phyloP scores from a whole-genome alignment of 2,113 vertebrate species.

The Tautogolabrus adspersus region DNA sequence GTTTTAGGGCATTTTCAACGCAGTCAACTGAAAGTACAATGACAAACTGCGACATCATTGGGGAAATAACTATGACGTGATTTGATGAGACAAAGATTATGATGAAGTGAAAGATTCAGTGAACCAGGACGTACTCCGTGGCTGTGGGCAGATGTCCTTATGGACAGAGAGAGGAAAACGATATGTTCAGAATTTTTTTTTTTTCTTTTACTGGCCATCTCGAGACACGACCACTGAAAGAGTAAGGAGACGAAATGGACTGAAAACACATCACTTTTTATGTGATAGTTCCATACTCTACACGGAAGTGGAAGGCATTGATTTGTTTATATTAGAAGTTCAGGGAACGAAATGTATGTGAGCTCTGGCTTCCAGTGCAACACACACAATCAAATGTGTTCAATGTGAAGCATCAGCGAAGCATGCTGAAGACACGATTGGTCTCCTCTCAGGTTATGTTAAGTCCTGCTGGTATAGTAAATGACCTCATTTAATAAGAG shows the following conservation, averaged over 20 bases:
- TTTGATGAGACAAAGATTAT: slow-evolving; percentile 80
- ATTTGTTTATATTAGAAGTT: background rate
- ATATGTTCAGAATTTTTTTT: slow-evolving; percentile 50
- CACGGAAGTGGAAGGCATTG: slow-evolving; percentile 15
- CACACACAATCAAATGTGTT: slow-evolving; percentile 36
- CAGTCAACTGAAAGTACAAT: slow-evolving; percentile 68
- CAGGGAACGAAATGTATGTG: background rate
- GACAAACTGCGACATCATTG: slow-evolving; percentile 71
- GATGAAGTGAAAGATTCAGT: slow-evolving; percentile 76
- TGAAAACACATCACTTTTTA: slow-evolving; percentile 16
- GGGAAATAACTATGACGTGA: slow-evolving; percentile 74
- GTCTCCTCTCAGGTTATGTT: slow-evolving; percentile 56
- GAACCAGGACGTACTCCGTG: slow-evolving; percentile 68
- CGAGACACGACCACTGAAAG: slow-evolving; percentile 5
- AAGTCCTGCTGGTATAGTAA: slow-evolving; percentile 59
- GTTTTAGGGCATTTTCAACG: slow-evolving; percentile 71
- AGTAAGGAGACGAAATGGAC: slow-evolving; percentile 17
- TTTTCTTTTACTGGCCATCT: slow-evolving; percentile 27
- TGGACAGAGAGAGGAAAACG: slow-evolving; percentile 63
- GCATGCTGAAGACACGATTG: slow-evolving; percentile 34
- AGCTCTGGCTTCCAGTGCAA: slow-evolving; percentile 26
- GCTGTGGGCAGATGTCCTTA: slow-evolving; percentile 75
- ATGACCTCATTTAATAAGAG: slow-evolving; percentile 68
- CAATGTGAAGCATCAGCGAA: slow-evolving; percentile 28
- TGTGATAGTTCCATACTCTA: background rate